These are phyloP conservation scores for Cyrtorhinus lividipennis DNA, from an alignment of 1,140 invertebrate species.

Conservation along the genomic window DNA sequence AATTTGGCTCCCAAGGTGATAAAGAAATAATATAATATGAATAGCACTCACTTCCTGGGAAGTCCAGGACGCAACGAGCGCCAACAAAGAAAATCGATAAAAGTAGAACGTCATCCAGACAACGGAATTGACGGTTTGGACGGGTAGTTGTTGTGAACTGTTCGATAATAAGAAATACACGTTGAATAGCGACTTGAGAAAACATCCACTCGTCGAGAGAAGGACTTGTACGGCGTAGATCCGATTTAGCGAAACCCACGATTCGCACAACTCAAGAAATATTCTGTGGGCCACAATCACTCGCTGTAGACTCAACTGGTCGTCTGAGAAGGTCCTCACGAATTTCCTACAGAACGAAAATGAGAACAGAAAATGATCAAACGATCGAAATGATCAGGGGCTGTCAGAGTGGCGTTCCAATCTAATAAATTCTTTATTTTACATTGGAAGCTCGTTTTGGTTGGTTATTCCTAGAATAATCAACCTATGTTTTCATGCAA, in stretches of 20 bases:
- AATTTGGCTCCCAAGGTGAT: no score
- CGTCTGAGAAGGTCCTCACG: no score
- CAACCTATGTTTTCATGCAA: no score
- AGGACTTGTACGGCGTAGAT: conserved; percentile 24
- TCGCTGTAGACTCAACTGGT: not conserved
- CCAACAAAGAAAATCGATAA: not conserved
- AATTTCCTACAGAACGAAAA: no score
- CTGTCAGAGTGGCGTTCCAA: no score
- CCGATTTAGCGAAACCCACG: conserved; percentile 19
- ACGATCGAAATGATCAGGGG: no score
- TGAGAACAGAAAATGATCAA: no score
- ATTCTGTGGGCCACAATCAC: conserved; percentile 18
- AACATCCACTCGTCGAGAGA: conserved; percentile 19
- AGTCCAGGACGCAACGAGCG: not conserved
- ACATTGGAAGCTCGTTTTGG: no score
- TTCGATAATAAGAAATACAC: conserved; percentile 16
- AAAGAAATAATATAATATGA: no score
- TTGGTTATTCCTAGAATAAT: no score
- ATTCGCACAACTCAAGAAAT: conserved; percentile 20
- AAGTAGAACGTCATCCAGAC: not conserved
- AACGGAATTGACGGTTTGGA: not conserved
- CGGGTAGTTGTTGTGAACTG: not conserved
- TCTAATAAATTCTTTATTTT: no score
- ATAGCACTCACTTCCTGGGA: not conserved
- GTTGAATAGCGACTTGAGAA: conserved; percentile 24